Conservation (phyloP, 2,888 invertebrate species). For the Oasisia sp. region DNA sequence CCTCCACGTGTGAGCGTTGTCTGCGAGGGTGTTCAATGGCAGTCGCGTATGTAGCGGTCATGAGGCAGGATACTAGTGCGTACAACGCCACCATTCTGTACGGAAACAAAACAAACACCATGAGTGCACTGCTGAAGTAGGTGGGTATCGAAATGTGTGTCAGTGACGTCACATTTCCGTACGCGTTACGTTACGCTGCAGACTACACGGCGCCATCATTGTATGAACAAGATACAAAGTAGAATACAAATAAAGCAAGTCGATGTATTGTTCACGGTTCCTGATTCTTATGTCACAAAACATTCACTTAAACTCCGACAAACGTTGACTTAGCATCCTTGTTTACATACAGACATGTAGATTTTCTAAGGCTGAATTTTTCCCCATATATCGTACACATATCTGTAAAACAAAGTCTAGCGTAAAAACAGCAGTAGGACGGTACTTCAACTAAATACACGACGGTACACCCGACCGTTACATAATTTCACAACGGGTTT, state of each 20-base stretch:
- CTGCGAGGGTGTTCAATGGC: slow-evolving; percentile 21
- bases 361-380: too few species aligned
- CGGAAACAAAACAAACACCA: neutral
- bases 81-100: neutral
- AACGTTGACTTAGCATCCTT: too few species aligned
- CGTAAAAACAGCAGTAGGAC: too few species aligned
- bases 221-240: neutral
- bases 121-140: neutral
- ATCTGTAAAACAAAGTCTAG: too few species aligned
- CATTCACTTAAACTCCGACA: too few species aligned
- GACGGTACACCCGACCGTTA: too few species aligned
- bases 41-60: neutral
- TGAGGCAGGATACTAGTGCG: neutral
- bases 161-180: neutral
- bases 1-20: neutral
- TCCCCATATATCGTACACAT: too few species aligned
- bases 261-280: too few species aligned
- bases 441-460: too few species aligned
- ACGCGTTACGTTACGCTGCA: neutral
- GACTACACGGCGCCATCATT: neutral
- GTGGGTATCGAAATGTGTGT: neutral
- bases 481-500: too few species aligned
- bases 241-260: neutral
- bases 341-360: too few species aligned
- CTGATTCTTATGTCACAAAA: too few species aligned